Evolutionary conservation across 2,113 vertebrate genomes (phyloP).

Genomic region (Tetraodon nigroviridis): DNA sequence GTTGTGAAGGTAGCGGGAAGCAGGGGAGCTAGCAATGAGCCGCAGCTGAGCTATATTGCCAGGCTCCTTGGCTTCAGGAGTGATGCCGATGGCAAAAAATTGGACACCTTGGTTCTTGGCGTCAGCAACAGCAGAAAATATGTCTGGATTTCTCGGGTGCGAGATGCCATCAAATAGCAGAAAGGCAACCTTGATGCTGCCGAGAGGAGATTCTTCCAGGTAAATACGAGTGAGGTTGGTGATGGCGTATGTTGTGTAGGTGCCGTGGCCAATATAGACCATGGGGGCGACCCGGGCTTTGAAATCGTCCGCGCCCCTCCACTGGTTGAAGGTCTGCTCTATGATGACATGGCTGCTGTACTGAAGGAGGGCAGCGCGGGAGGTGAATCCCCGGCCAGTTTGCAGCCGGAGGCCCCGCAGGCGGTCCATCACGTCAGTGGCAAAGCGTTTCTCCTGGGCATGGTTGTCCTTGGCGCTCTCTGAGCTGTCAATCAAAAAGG

Average conservation of each 20-base stretch:
- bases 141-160: slow-evolving; percentile 87
- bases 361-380: slow-evolving; percentile 83
- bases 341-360: slow-evolving; percentile 86
- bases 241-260: slow-evolving; percentile 87
- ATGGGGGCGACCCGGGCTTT: slow-evolving; percentile 76
- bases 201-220: slow-evolving; percentile 74
- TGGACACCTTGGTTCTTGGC: slow-evolving; percentile 85
- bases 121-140: slow-evolving; percentile 80
- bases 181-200: slow-evolving; percentile 80
- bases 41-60: slow-evolving; percentile 77
- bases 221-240: slow-evolving; percentile 88
- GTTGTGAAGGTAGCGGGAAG: slow-evolving; percentile 82
- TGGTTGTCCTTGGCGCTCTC: slow-evolving; percentile 88
- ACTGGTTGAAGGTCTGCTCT: slow-evolving; percentile 85
- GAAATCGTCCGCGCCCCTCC: slow-evolving; percentile 79
- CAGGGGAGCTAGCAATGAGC: slow-evolving; percentile 78
- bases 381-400: slow-evolving; percentile 73
- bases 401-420: slow-evolving; percentile 76
- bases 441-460: slow-evolving; percentile 82
- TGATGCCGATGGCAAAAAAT: slow-evolving; percentile 86
- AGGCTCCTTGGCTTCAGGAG: slow-evolving; percentile 77
- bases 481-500: slow-evolving; percentile 87
- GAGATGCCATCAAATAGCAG: slow-evolving; percentile 83
- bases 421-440: slow-evolving; percentile 73
- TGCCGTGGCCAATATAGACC: slow-evolving; percentile 84